Conservation (phyloP, 2,888 invertebrate species). For the Lasiommata megera region DNA sequence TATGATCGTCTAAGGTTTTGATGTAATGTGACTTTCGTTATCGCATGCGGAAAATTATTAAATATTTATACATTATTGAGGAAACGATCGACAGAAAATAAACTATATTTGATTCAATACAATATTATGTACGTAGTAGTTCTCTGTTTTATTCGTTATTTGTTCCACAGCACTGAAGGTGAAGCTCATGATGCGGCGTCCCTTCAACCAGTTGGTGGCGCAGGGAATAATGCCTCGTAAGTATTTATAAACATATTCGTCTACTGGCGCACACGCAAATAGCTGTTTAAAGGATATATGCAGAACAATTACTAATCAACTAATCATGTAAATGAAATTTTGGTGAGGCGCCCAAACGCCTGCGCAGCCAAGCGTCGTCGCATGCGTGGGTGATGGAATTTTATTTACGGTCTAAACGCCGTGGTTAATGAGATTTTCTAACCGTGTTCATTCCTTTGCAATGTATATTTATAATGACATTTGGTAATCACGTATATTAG, state of each 20-base stretch:
- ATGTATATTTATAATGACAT: constrained; percentile 39
- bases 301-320: constrained; percentile 42
- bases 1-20: not conserved
- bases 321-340: constrained; percentile 36
- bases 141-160: not conserved
- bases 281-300: constrained; percentile 17
- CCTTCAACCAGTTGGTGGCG: constrained; percentile 96
- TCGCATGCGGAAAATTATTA: constrained; percentile 7
- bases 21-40: not conserved
- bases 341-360: constrained; percentile 38
- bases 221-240: constrained; percentile 99
- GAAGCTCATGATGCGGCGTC: constrained; percentile 96
- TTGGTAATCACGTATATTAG: constrained; percentile 32
- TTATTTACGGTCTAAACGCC: constrained; percentile 63
- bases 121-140: not conserved
- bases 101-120: not conserved
- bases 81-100: too few species aligned
- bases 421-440: constrained; percentile 54
- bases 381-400: constrained; percentile 60
- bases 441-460: constrained; percentile 25
- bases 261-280: not conserved
- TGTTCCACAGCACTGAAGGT: constrained; percentile 94
- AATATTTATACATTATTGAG: not conserved
- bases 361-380: constrained; percentile 38
- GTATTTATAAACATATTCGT: constrained; percentile 65